Evolutionary conservation across 2,888 invertebrate species (phyloP), one percentile per base, ranked within the genome.

Genomic region (Drosophila peninsularis): DNA sequence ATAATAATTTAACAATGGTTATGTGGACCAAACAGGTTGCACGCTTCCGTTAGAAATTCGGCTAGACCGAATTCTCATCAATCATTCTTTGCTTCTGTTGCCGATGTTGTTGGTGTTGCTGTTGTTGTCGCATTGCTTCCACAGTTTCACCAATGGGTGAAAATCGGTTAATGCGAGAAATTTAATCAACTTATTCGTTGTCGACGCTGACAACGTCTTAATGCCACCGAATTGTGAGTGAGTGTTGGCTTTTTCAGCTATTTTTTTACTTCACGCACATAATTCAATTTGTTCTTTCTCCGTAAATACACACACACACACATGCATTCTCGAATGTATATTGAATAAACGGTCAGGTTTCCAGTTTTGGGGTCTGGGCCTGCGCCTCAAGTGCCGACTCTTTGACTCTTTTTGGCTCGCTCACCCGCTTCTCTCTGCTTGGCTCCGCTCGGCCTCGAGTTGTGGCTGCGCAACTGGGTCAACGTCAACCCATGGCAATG

Each of bases 101-200:
- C 27, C 61, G 44, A 36, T 50, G n/a, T 13, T 41, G 41, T 47
- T 62, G 30, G 57, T 41, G 52, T 21, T 61, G 50, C 44, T 54
- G 19, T 32, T 44, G 60, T 32, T 54, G 34, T 47, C 49, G 24
- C 34, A 65, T 39, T 54, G 68, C 54, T 60, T 57, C 17, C 53
- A 82, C 83, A 88, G 71, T 87, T 82, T 82, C 88, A 65, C 85
- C 69, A 54, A 67, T 64, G 60, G 71, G 77, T 67, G 82, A 88
- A 88, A 88, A 83, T 83, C 71, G 88, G 83, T 63, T 80, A 88
- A 82, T 86, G 88, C 86, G 86, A 82, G 86, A 88, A 82, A 82
- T 88, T 82, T 82, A 88, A 82, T 82, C 87, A 82, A 88, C 83
- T 86, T 88, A 80, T 70, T 88, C 70, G 81, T 82, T 66, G 78